phyloP scores from a whole-genome alignment of 2,113 vertebrate species.

The Corydoras sp. region DNA sequence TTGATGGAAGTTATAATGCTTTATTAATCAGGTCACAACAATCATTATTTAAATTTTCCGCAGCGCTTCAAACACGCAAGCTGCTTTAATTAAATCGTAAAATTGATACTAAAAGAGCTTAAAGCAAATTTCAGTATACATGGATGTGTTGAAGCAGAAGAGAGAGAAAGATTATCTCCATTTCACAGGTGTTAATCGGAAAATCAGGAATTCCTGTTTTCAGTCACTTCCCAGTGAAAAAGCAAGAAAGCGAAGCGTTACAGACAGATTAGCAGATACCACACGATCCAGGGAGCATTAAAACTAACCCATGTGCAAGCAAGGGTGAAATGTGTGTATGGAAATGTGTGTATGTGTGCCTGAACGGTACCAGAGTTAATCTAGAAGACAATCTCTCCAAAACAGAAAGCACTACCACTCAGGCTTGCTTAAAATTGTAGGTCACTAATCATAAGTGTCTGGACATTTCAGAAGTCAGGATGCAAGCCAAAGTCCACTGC shows the following conservation, averaged over 20 bases:
- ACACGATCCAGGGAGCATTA: constrained; percentile 51
- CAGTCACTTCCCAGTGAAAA: constrained; percentile 58
- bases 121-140: not conserved
- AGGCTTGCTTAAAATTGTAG: not conserved
- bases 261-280: constrained; percentile 61
- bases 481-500: too few species aligned
- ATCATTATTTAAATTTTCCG: too few species aligned
- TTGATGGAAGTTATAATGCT: too few species aligned
- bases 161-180: too few species aligned
- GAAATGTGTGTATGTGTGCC: constrained; percentile 16
- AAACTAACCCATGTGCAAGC: constrained; percentile 40
- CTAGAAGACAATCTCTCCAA: constrained; percentile 8
- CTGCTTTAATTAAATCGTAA: too few species aligned
- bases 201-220: constrained; percentile 66
- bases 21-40: too few species aligned
- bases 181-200: too few species aligned
- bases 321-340: constrained; percentile 6
- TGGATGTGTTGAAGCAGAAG: constrained; percentile 37
- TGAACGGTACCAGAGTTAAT: constrained; percentile 19
- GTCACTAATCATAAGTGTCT: too few species aligned
- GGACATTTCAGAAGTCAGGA: too few species aligned
- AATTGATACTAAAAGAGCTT: too few species aligned
- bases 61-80: too few species aligned
- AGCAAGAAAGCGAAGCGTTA: constrained; percentile 56
- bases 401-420: constrained; percentile 2